These are phyloP conservation scores for Drosophila nasuta DNA, from an alignment of 1,140 invertebrate species.

Conservation along the genomic window DNA sequence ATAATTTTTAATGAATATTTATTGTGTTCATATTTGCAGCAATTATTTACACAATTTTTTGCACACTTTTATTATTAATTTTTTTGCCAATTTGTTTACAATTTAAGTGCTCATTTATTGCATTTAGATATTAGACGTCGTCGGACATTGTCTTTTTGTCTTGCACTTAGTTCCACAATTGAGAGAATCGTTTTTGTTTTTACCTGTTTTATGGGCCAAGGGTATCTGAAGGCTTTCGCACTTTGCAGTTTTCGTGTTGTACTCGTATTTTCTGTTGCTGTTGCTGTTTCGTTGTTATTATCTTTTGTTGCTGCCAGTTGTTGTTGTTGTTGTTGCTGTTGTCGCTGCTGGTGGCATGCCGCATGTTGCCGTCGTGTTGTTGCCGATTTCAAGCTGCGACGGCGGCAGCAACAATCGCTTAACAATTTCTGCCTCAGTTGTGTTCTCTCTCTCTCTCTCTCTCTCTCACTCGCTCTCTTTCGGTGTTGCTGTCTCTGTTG, in stretches of 20 bases:
- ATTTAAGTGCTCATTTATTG: too few species aligned
- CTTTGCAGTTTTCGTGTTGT: constrained; percentile 24
- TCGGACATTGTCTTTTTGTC: background rate
- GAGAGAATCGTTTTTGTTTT: background rate
- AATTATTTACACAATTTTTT: too few species aligned
- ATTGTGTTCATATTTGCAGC: too few species aligned
- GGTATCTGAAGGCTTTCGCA: constrained; percentile 12
- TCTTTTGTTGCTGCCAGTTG: constrained; percentile 3
- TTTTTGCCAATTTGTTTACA: too few species aligned
- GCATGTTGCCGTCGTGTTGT: constrained; percentile 53
- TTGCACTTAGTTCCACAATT: background rate
- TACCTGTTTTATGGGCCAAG: constrained; percentile 19
- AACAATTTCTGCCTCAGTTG: constrained; percentile 33
- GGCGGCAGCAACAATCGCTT: constrained; percentile 56
- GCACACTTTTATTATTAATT: too few species aligned
- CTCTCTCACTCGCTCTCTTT: constrained; percentile 3
- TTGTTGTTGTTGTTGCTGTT: constrained; percentile 35
- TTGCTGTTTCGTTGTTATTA: constrained; percentile 23
- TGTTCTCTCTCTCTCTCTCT: background rate
- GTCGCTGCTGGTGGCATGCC: constrained; percentile 68
- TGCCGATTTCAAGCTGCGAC: constrained; percentile 62
- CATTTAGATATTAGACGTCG: too few species aligned
- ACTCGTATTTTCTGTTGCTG: constrained; percentile 7
- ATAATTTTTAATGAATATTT: too few species aligned
- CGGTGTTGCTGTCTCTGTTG: constrained; percentile 45